A percentile compares a stretch with the other conserved stretches of the same genome.
These are phyloP conservation scores for Liopterus haemorrhoidalis DNA, from an alignment of 2,888 invertebrate species.

Conservation along the genomic window DNA sequence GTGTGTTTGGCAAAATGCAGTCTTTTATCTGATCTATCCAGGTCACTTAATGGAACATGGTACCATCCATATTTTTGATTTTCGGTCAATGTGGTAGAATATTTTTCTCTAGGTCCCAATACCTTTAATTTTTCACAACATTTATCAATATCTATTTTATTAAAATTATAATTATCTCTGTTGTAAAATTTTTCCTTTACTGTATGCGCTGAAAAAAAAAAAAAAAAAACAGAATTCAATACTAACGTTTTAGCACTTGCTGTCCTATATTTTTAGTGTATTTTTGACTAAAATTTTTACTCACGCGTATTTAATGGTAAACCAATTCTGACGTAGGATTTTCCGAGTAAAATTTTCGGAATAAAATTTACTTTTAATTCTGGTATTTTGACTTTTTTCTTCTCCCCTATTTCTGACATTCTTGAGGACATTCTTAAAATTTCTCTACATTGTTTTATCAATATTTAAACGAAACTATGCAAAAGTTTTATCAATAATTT, in stretches of 20 bases:
- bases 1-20: conserved; percentile 48
- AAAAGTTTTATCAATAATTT: conserved; percentile 13
- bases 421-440: not conserved
- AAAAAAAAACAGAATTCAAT: not conserved
- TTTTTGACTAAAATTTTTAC: too few species aligned
- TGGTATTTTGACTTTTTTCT: conserved; percentile 25
- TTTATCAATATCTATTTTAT: conserved; percentile 33
- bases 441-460: too few species aligned
- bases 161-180: conserved; percentile 27
- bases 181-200: conserved; percentile 41
- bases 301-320: conserved; percentile 31
- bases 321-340: conserved; percentile 27
- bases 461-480: too few species aligned
- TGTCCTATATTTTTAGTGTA: not conserved
- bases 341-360: conserved; percentile 34
- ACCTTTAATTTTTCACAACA: conserved; percentile 37
- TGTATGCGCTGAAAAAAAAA: conserved; percentile 36
- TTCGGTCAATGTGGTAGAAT: conserved; percentile 40
- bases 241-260: not conserved
- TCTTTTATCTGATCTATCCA: conserved; percentile 38
- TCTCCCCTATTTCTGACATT: conserved; percentile 15
- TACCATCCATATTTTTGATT: conserved; percentile 50
- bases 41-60: conserved; percentile 40
- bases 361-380: conserved; percentile 42
- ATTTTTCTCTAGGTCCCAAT: conserved; percentile 39